These are phyloP conservation scores for Heliconius congener DNA, from an alignment of 1,140 invertebrate genomes.

Conservation along the genomic window DNA sequence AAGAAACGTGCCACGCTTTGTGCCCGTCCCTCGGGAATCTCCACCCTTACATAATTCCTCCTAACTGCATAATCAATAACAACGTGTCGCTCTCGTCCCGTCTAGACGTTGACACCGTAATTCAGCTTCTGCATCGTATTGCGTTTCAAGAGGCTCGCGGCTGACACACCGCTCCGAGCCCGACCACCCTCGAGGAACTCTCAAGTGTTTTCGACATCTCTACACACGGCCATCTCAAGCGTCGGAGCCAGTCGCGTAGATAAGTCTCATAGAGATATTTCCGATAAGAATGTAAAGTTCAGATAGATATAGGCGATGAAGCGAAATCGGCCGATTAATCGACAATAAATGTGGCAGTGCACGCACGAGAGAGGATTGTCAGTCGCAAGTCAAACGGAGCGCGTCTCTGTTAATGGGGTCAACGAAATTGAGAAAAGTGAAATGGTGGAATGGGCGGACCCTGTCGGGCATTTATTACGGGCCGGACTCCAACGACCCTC, in stretches of 20 bases:
- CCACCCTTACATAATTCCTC: slow-evolving; percentile 69
- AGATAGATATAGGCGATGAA: slow-evolving; percentile 44
- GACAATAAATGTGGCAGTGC: slow-evolving; percentile 65
- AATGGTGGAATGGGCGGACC: slow-evolving; percentile 54
- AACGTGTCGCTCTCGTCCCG: slow-evolving; percentile 57
- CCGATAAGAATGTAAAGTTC: slow-evolving; percentile 50
- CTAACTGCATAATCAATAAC: slow-evolving; percentile 76
- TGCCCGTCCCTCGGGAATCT: slow-evolving; percentile 51
- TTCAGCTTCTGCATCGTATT: slow-evolving; percentile 53
- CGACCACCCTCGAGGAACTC: slow-evolving; percentile 43
- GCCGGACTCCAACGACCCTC: slow-evolving; percentile 53
- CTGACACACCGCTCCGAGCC: slow-evolving; percentile 42
- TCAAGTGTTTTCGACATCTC: slow-evolving; percentile 51
- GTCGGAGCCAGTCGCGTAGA: slow-evolving; percentile 40
- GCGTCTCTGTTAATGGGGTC: slow-evolving; percentile 67
- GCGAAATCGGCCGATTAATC: slow-evolving; percentile 61
- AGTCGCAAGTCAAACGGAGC: slow-evolving; percentile 59
- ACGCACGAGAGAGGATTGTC: slow-evolving; percentile 57
- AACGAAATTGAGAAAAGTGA: slow-evolving; percentile 77
- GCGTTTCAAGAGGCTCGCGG: slow-evolving; percentile 48
- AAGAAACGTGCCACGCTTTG: slow-evolving; percentile 65
- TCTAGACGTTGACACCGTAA: slow-evolving; percentile 62
- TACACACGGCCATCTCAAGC: slow-evolving; percentile 28
- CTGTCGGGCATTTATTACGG: slow-evolving; percentile 62
- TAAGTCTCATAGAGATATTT: slow-evolving; percentile 50